Evolutionary conservation across 2,113 vertebrate species (phyloP).

Genomic region (Bubo bubo): DNA sequence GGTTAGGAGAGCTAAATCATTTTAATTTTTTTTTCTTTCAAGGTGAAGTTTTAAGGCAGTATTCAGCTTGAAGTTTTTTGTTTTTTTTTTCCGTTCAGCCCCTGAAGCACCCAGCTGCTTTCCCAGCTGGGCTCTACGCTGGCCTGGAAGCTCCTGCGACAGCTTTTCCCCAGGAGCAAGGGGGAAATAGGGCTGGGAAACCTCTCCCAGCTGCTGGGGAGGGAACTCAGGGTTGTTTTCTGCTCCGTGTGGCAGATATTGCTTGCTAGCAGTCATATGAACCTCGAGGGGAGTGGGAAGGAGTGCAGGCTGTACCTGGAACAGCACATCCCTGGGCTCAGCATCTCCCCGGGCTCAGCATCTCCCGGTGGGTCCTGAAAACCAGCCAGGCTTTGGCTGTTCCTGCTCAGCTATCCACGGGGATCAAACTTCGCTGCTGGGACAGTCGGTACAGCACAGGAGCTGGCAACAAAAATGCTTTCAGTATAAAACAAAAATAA

Average conservation of each 20-base stretch:
- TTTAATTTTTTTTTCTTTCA: no score
- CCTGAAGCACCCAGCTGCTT: not conserved
- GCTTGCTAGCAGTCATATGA: fast-evolving
- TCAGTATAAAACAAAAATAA: not conserved
- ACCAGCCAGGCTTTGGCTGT: no score
- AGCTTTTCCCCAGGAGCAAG: no score
- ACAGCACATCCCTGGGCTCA: fast-evolving
- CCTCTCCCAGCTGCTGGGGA: not conserved
- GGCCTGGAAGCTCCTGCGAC: not conserved
- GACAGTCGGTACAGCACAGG: not conserved
- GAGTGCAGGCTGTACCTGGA: not conserved
- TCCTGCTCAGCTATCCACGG: not conserved
- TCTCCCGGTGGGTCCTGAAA: not conserved
- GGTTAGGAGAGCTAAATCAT: fast-evolving
- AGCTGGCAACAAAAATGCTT: not conserved
- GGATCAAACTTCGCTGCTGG: fast-evolving
- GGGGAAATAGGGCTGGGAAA: not conserved
- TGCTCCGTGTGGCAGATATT: no score
- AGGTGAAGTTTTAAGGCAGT: not conserved
- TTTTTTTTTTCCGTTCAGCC: not conserved
- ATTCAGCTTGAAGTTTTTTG: no score
- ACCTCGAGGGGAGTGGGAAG: not conserved
- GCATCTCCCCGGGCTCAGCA: not conserved
- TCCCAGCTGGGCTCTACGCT: not conserved
- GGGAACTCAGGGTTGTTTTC: not conserved